Evolutionary conservation across 2,113 vertebrate species (phyloP).

Genomic region (Hyaena hyaena): DNA sequence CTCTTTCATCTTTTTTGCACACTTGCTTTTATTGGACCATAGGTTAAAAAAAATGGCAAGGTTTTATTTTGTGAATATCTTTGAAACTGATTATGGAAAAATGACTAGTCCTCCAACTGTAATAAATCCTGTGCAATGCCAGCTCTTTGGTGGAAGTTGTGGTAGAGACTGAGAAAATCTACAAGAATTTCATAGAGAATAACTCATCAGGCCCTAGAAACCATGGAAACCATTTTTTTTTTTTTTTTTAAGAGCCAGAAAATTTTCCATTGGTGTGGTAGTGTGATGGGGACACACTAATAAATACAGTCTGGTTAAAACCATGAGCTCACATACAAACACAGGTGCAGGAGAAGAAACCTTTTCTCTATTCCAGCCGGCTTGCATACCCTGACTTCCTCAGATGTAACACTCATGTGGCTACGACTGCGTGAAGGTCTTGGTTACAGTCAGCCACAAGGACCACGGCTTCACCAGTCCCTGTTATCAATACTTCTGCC

Average conservation of each 20-base stretch:
- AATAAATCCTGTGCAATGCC: neutral
- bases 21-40: neutral
- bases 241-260: neutral
- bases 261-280: neutral
- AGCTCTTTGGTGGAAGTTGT: neutral
- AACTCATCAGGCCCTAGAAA: neutral
- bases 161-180: neutral
- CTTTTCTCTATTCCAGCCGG: neutral
- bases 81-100: conserved; percentile 2
- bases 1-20: conserved; percentile 1
- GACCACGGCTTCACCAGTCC: neutral
- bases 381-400: neutral
- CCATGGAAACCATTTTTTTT: neutral
- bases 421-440: neutral
- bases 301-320: neutral
- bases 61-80: conserved; percentile 49
- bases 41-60: neutral
- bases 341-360: neutral
- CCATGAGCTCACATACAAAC: neutral
- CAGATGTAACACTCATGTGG: neutral
- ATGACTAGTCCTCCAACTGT: neutral
- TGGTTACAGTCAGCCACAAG: neutral
- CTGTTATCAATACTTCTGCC: neutral
- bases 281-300: neutral
- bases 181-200: neutral